These are phyloP conservation scores for Cisticola juncidis DNA, from an alignment of 2,113 vertebrate species.

Conservation along the genomic window DNA sequence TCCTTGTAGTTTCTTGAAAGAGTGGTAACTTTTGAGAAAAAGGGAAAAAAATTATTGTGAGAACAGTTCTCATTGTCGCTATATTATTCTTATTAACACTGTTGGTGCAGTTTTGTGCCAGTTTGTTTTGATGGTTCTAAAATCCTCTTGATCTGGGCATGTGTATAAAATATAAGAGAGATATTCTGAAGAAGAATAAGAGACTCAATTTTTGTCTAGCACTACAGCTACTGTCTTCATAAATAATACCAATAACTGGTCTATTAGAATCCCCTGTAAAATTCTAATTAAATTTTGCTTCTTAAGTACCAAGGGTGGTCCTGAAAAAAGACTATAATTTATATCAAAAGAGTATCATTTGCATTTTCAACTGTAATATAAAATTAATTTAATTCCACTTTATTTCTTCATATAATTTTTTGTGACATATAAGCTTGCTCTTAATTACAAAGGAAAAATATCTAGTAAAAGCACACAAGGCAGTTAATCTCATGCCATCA, in stretches of 20 bases:
- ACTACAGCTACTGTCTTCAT: not conserved
- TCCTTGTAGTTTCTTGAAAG: not conserved
- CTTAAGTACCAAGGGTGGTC: not conserved
- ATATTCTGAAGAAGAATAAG: not conserved
- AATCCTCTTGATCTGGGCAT: not conserved
- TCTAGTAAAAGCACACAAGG: not conserved
- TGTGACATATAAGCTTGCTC: not conserved
- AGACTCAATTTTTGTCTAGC: not conserved
- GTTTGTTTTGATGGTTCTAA: not conserved
- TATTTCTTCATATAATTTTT: constrained; percentile 19
- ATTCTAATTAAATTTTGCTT: constrained; percentile 11
- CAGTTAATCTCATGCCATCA: constrained; percentile 3
- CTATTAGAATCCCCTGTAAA: not conserved
- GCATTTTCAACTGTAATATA: not conserved
- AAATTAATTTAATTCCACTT: constrained; percentile 17
- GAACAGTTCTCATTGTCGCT: not conserved
- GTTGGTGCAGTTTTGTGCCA: not conserved
- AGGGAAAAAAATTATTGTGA: not conserved
- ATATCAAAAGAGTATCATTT: not conserved
- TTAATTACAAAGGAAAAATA: constrained; percentile 38
- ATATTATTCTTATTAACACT: not conserved
- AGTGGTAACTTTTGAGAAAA: not conserved
- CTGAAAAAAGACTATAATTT: not conserved
- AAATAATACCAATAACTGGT: not conserved
- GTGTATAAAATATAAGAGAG: not conserved